Base-by-base conservation (phyloP, 2,113 vertebrate species). In the Myotis brandtii region DNA sequence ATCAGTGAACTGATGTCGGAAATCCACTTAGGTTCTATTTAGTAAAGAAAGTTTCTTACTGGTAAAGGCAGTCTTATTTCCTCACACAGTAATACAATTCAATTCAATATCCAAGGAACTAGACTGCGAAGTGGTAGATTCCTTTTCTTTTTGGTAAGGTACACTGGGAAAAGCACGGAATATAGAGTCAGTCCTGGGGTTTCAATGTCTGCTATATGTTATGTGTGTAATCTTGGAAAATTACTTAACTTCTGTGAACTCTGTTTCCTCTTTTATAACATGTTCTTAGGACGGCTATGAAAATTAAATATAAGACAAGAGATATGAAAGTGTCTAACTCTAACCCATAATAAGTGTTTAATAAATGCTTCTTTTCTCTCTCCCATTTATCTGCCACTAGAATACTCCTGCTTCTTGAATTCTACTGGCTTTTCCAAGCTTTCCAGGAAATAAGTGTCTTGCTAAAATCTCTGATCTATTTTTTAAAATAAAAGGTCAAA, bases 401-500 rank as follows among this genome's bases (percentile, higher is more conserved):
- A 76, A 83, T 79, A 13, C 23, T 86, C 30, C 30, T 48, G 9
- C 30, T 84, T 76, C 50, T 46, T 88, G 32, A 88, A 84, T 66
- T 91, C 43, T 76, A 66, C 9, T 43, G 64, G 70, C 6, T 54
- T 88, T 73, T n/a, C 48, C 34, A 95, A 69, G 46, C 27, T 56
- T 72, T 72, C 56, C 25, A 64, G 25, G 30, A 72, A 32, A 86
- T 50, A 64, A 66, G 20, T 1, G 30, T 79, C 73, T 27, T 52
- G 27, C 30, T 93, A 76, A 90, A 86, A 73, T 80, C 67, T 86
- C 27, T 84, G 30, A 89, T 48, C 20, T 73, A 92, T 34, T 85
- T 94, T 27, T 81, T 54, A 96, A 96, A 91, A 88, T 66, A 77
- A 2, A 87, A 72, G 59, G 27, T 46, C 50, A 83, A 81, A 76